A percentile compares a stretch with the other conserved stretches of the same genome.
phyloP scores from a whole-genome alignment of 2,888 invertebrate species.

The Ypsolopha sequella region DNA sequence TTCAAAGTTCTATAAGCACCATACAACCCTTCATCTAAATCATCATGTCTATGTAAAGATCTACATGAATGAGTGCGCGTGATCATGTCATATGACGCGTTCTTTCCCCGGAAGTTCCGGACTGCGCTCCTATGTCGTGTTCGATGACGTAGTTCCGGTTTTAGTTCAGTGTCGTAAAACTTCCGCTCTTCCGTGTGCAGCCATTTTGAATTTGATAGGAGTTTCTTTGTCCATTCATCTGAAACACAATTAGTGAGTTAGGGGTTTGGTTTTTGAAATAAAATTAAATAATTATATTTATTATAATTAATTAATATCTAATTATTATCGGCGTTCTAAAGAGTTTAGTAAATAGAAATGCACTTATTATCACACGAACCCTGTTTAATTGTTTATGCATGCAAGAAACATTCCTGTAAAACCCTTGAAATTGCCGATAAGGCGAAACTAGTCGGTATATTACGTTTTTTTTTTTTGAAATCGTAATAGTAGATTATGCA shows the following conservation, averaged over 20 bases:
- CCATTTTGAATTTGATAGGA: conserved; percentile 78
- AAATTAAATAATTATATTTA: too few relatives aligned
- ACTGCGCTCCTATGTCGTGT: conserved; percentile 39
- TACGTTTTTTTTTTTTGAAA: too few relatives aligned
- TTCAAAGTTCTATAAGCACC: conserved; percentile 55
- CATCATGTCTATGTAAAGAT: conserved; percentile 40
- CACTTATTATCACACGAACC: too few relatives aligned
- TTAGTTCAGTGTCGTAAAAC: conserved; percentile 53
- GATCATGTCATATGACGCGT: conserved; percentile 50
- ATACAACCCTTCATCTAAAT: conserved; percentile 44
- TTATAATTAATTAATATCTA: too few relatives aligned
- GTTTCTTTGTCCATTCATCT: conserved; percentile 80
- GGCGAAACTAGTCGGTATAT: too few relatives aligned
- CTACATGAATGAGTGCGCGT: conserved; percentile 51
- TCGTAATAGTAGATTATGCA: too few relatives aligned
- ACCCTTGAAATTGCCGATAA: too few relatives aligned
- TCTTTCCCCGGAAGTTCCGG: conserved; percentile 28
- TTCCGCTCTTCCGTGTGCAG: conserved; percentile 74
- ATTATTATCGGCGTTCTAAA: too few relatives aligned
- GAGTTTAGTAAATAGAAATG: too few relatives aligned
- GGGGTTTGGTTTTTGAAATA: not conserved
- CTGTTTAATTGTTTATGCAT: too few relatives aligned
- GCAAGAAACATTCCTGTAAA: too few relatives aligned
- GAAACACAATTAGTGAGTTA: conserved; percentile 11
- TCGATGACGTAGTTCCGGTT: conserved; percentile 31